Percentiles rank a stretch among this genome's conserved stretches.
These are phyloP conservation scores for Grapholita molesta DNA, from an alignment of 1,140 invertebrate species.

Conservation along the genomic window DNA sequence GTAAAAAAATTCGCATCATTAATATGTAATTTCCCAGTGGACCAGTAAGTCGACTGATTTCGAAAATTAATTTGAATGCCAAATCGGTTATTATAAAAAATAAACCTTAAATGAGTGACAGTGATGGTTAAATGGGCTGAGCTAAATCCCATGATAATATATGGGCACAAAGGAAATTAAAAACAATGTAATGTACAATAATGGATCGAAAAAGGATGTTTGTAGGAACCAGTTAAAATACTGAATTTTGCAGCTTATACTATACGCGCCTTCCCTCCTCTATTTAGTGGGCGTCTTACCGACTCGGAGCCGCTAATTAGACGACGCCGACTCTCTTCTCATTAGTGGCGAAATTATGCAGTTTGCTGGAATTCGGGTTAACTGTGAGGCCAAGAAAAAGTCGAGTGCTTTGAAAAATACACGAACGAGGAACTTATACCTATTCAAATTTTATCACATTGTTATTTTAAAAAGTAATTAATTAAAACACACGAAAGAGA, in stretches of 20 bases:
- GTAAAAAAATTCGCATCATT: too few relatives aligned
- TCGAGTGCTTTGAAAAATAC: slow-evolving; percentile 54
- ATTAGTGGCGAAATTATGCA: slow-evolving; percentile 76
- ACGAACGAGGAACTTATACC: slow-evolving; percentile 1
- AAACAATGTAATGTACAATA: too few relatives aligned
- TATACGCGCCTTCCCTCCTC: slow-evolving; percentile 34
- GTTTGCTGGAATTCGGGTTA: slow-evolving; percentile 74
- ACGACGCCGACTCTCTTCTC: slow-evolving; percentile 72
- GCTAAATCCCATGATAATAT: too few relatives aligned
- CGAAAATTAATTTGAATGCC: too few relatives aligned
- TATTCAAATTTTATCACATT: background rate
- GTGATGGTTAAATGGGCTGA: too few relatives aligned
- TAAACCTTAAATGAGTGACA: too few relatives aligned
- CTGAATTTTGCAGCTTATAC: background rate
- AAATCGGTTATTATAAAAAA: too few relatives aligned
- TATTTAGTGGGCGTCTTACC: slow-evolving; percentile 73
- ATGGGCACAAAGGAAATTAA: too few relatives aligned
- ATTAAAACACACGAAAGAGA: slow-evolving; percentile 30
- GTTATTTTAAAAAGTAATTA: slow-evolving; percentile 24
- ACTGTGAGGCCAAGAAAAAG: slow-evolving; percentile 63
- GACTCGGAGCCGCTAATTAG: slow-evolving; percentile 70
- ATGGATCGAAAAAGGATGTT: too few relatives aligned
- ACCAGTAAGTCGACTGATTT: too few relatives aligned
- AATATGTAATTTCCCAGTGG: too few relatives aligned
- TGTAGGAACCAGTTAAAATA: slow-evolving; percentile 1